A percentile compares a stretch with the other conserved stretches of the same genome.
Conservation (phyloP, 2,797 vertebrate genomes). For the Brotogeris chrysoptera region DNA sequence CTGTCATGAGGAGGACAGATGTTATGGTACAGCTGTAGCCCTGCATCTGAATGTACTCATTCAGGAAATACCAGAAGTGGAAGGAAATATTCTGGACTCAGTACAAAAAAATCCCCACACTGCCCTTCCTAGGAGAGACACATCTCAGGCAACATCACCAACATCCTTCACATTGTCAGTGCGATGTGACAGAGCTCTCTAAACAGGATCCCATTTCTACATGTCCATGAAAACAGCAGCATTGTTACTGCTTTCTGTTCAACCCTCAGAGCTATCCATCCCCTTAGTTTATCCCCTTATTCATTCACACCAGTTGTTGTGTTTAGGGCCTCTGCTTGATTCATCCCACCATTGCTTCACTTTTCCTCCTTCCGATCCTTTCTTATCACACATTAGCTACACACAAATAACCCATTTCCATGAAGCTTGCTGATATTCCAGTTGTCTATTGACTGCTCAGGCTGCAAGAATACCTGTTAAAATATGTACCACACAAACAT, state of each 20-base stretch:
- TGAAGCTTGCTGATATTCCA: not conserved
- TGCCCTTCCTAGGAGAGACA: not conserved
- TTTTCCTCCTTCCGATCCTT: not conserved
- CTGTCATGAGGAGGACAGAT: not conserved
- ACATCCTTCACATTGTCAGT: not conserved
- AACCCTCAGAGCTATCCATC: not conserved
- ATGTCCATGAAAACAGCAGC: not conserved
- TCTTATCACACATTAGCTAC: not conserved
- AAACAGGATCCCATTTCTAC: not conserved
- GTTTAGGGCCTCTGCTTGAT: not conserved
- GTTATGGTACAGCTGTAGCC: not conserved
- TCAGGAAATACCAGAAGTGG: not conserved
- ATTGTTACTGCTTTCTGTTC: not conserved
- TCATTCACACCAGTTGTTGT: not conserved
- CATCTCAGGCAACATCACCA: not conserved
- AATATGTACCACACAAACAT: fast-evolving
- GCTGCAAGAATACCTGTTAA: not conserved
- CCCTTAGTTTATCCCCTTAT: not conserved
- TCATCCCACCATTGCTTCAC: not conserved
- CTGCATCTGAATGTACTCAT: not conserved
- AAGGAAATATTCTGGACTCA: not conserved
- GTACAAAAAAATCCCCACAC: not conserved
- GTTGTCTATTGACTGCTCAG: not conserved
- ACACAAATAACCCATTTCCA: not conserved
- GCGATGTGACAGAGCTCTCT: not conserved